Conservation (phyloP, 2,888 invertebrate species). For the Alviniconcha strummeri region DNA sequence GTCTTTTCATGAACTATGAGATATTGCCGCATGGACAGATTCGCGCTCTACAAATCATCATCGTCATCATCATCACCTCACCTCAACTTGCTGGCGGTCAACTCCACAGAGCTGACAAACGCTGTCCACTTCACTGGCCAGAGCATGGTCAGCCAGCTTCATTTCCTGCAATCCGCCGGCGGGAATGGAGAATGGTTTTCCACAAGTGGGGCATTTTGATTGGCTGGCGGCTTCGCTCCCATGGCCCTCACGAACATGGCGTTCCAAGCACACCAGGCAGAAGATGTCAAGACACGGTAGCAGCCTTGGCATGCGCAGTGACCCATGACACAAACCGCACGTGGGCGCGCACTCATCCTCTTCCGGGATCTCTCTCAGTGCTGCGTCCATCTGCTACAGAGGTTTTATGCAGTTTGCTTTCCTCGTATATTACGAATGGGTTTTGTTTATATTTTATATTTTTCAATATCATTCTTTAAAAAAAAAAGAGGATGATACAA, state of each 20-base stretch:
- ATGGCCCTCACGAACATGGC: neutral
- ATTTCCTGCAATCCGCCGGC: conserved; percentile 1
- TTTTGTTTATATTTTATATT: too few species aligned
- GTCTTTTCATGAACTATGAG: too few species aligned
- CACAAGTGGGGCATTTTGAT: conserved; percentile 14
- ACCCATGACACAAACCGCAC: conserved; percentile 2
- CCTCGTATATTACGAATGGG: too few species aligned
- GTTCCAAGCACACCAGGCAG: neutral
- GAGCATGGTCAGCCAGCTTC: neutral
- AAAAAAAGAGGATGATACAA: too few species aligned
- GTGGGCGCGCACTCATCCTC: neutral
- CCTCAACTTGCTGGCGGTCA: neutral
- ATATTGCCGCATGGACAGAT: too few species aligned
- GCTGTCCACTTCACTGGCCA: neutral
- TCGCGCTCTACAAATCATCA: neutral
- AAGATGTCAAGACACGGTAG: neutral
- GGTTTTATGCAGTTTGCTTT: too few species aligned
- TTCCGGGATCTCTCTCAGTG: neutral
- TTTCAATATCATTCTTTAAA: too few species aligned
- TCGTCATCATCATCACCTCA: neutral
- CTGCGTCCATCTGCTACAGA: too few species aligned
- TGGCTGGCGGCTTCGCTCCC: neutral
- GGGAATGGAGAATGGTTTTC: neutral
- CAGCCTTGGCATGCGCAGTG: conserved; percentile 1
- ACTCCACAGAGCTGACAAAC: neutral